Conservation (phyloP, 2,888 invertebrate genomes). For the Ethmia dodecea region DNA sequence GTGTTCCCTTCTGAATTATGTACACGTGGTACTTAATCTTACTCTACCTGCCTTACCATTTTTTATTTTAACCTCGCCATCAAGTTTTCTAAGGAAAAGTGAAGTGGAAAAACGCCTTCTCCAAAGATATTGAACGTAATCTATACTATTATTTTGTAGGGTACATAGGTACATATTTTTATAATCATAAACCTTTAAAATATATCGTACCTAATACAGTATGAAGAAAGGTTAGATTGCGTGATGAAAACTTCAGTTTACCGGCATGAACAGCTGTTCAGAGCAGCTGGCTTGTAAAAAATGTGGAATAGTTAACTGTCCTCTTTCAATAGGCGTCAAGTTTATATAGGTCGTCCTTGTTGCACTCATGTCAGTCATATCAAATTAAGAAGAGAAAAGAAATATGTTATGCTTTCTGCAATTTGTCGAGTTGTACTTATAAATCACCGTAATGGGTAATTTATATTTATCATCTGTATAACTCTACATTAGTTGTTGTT, state of each 20-base stretch:
- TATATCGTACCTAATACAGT: no score
- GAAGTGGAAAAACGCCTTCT: no score
- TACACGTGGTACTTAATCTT: neutral
- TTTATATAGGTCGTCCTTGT: slow-evolving; percentile 42
- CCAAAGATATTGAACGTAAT: no score
- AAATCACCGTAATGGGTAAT: no score
- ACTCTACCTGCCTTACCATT: no score
- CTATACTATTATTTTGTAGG: no score
- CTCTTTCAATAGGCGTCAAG: slow-evolving; percentile 45
- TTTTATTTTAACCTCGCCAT: no score
- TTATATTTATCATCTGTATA: no score
- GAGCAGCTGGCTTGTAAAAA: slow-evolving; percentile 71
- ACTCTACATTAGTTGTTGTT: no score
- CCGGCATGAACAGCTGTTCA: slow-evolving; percentile 73
- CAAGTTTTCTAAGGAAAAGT: no score
- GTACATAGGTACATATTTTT: neutral
- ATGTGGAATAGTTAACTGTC: slow-evolving; percentile 64
- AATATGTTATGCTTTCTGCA: slow-evolving; percentile 17
- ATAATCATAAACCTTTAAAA: no score
- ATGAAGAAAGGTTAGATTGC: no score
- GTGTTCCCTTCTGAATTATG: slow-evolving; percentile 30
- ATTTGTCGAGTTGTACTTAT: neutral
- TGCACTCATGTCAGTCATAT: slow-evolving; percentile 31
- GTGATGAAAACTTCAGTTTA: slow-evolving; percentile 24
- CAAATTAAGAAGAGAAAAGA: slow-evolving; percentile 32